These are phyloP conservation scores for Dasypogon diadema DNA, from an alignment of 2,888 invertebrate genomes.

Conservation along the genomic window DNA sequence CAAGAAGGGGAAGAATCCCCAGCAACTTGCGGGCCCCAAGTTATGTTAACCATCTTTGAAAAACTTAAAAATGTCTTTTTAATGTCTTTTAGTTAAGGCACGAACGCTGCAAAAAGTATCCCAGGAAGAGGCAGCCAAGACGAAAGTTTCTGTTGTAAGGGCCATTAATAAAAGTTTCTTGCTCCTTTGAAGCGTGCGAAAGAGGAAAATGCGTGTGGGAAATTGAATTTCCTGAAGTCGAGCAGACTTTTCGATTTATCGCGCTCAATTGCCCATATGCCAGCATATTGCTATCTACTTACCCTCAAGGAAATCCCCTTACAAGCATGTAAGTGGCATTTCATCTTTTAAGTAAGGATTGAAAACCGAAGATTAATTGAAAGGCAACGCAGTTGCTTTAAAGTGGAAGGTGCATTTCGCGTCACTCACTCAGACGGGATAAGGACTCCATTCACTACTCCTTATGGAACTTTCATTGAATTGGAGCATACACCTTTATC, in stretches of 20 bases:
- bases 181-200: constrained; percentile 36
- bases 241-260: constrained; percentile 39
- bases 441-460: background rate
- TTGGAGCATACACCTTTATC: too few species aligned
- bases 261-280: constrained; percentile 38
- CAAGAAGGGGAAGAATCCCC: constrained; percentile 1
- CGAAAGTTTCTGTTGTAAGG: constrained; percentile 47
- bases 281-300: constrained; percentile 22
- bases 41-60: constrained; percentile 53
- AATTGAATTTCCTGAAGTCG: constrained; percentile 34
- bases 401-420: constrained; percentile 16
- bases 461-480: too few species aligned
- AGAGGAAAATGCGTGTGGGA: constrained; percentile 41
- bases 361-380: constrained; percentile 37
- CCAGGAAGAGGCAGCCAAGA: constrained; percentile 8
- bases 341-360: constrained; percentile 33
- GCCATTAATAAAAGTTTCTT: constrained; percentile 54
- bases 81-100: constrained; percentile 50
- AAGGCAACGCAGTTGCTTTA: constrained; percentile 23
- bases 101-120: constrained; percentile 21
- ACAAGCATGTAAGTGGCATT: constrained; percentile 27
- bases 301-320: constrained; percentile 30
- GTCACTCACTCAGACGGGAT: background rate
- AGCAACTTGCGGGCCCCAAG: constrained; percentile 21
- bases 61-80: constrained; percentile 57